phyloP scores from a whole-genome alignment of 2,113 vertebrate genomes.

The Anguilla rostrata region DNA sequence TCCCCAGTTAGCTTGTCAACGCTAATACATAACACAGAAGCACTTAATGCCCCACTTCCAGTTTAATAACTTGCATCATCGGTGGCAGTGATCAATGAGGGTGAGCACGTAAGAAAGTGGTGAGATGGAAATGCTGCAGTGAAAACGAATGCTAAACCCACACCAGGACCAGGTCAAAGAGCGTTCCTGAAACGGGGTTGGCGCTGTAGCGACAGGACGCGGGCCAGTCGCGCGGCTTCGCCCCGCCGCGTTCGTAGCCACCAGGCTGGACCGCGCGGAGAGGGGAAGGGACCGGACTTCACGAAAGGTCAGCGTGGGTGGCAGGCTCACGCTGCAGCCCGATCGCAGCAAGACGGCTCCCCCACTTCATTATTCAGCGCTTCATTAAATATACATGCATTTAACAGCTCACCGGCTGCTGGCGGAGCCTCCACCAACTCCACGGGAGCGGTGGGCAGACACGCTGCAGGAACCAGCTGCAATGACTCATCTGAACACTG shows the following conservation, averaged over 20 bases:
- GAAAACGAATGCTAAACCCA: background rate
- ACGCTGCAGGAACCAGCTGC: background rate
- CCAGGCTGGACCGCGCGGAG: background rate
- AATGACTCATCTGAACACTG: constrained; percentile 6
- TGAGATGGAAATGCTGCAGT: background rate
- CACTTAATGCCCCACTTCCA: background rate
- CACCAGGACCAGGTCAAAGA: background rate
- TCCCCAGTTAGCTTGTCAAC: background rate
- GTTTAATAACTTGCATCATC: background rate
- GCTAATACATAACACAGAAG: background rate
- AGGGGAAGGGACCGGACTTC: background rate
- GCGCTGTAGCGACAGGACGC: background rate
- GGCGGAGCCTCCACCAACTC: background rate
- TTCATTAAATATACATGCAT: constrained; percentile 22
- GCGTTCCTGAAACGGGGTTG: background rate
- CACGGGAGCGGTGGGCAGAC: background rate
- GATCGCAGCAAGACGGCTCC: background rate
- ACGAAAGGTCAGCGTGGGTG: constrained; percentile 4
- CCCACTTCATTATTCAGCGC: constrained; percentile 26
- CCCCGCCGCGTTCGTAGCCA: background rate
- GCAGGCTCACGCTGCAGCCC: constrained; percentile 13
- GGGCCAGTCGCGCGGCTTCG: background rate
- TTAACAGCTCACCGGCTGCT: background rate
- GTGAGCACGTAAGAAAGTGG: background rate
- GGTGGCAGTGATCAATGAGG: background rate